Percentiles rank a stretch among this genome's conserved stretches.
Conservation (phyloP, 2,888 invertebrate genomes). For the Rhingia campestris region DNA sequence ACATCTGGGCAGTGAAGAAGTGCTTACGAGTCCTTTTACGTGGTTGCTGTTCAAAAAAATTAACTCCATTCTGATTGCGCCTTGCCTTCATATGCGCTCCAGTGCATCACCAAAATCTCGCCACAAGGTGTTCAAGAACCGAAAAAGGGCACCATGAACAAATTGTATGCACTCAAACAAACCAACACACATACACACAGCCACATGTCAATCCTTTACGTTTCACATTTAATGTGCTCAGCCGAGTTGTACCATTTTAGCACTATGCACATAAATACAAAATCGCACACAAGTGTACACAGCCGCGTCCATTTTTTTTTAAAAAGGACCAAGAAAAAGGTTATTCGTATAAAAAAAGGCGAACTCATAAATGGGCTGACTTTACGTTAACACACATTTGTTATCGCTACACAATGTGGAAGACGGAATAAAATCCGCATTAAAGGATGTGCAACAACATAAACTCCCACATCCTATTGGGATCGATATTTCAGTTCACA, state of each 20-base stretch:
- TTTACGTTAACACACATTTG: slow-evolving; percentile 4
- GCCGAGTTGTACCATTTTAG: slow-evolving; percentile 21
- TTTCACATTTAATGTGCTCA: slow-evolving; percentile 32
- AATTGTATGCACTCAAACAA: not conserved
- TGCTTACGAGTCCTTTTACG: too few relatives aligned
- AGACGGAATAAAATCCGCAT: slow-evolving; percentile 17
- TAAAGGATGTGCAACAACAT: slow-evolving; percentile 37
- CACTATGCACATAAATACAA: slow-evolving; percentile 38
- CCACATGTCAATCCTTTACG: slow-evolving; percentile 19
- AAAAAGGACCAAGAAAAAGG: slow-evolving; percentile 16
- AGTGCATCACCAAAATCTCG: not conserved
- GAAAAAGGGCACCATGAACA: not conserved
- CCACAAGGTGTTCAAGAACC: slow-evolving; percentile 8
- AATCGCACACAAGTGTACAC: not conserved
- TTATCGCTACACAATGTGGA: slow-evolving; percentile 15
- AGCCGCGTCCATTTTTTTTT: not conserved
- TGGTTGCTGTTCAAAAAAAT: not conserved
- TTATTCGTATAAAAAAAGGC: slow-evolving; percentile 16
- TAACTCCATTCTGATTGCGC: slow-evolving; percentile 3
- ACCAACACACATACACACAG: slow-evolving; percentile 6
- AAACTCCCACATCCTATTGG: not conserved
- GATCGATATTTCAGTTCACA: slow-evolving; percentile 50
- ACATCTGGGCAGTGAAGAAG: too few relatives aligned
- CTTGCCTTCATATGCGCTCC: not conserved
- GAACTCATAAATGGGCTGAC: slow-evolving; percentile 36